These are phyloP conservation scores for Cynocephalus volans DNA, from an alignment of 2,113 vertebrate genomes.

Conservation along the genomic window DNA sequence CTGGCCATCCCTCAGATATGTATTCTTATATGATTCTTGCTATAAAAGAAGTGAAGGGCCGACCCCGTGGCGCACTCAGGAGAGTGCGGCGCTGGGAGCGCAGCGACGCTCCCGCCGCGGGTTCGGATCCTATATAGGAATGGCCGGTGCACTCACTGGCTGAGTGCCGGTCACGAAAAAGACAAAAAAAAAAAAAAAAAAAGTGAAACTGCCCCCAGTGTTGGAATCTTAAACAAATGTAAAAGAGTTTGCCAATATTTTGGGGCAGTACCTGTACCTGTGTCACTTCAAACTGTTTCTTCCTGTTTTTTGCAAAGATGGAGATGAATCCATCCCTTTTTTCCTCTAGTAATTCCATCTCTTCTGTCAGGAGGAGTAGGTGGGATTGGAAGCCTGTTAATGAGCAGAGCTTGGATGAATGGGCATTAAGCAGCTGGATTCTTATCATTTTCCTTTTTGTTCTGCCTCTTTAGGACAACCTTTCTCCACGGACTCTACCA, in stretches of 20 bases:
- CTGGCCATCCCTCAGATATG: neutral
- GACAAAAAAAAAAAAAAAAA: too few relatives aligned
- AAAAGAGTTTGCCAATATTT: neutral
- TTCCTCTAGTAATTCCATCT: neutral
- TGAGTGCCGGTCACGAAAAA: too few relatives aligned
- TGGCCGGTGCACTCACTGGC: too few relatives aligned
- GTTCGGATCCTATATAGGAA: too few relatives aligned
- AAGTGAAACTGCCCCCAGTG: neutral
- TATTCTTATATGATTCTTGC: neutral
- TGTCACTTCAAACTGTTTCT: neutral
- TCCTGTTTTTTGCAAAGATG: neutral
- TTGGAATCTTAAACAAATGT: slow-evolving; percentile 16
- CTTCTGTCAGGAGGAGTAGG: neutral
- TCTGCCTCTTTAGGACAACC: slow-evolving; percentile 77
- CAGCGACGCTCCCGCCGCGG: too few relatives aligned
- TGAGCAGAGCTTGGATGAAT: neutral
- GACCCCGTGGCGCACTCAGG: too few relatives aligned
- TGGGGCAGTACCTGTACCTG: neutral
- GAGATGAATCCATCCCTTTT: neutral
- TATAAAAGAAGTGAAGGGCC: neutral
- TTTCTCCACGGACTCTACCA: slow-evolving; percentile 67
- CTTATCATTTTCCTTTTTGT: slow-evolving; percentile 2
- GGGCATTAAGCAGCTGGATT: neutral
- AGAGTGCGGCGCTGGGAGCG: too few relatives aligned
- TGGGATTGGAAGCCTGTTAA: neutral